phyloP scores from a whole-genome alignment of 2,797 vertebrate genomes.

The Erithacus rubecula region DNA sequence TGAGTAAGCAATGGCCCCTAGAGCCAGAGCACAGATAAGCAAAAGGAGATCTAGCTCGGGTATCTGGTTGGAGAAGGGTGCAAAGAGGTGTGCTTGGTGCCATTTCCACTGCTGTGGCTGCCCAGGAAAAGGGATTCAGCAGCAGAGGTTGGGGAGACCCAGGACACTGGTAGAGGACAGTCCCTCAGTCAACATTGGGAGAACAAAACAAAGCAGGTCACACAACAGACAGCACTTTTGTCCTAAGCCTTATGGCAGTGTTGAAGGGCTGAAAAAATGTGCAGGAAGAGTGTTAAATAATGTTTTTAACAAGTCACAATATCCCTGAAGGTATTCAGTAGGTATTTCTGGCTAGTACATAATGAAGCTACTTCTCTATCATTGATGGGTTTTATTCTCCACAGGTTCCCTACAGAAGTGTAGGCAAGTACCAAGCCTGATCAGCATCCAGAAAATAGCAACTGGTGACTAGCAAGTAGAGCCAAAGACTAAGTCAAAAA shows the following conservation, averaged over 20 bases:
- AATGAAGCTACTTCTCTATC: neutral
- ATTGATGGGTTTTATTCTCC: neutral
- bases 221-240: neutral
- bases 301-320: neutral
- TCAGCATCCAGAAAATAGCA: neutral
- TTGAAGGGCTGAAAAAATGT: neutral
- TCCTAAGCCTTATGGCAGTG: neutral
- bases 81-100: neutral
- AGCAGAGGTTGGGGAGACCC: neutral
- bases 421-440: neutral
- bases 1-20: neutral
- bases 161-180: accelerated
- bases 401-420: neutral
- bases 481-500: neutral
- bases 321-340: neutral
- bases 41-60: neutral
- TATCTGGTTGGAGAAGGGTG: neutral
- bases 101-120: neutral
- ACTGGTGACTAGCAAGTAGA: neutral
- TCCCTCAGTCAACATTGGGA: neutral
- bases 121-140: neutral
- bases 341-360: neutral
- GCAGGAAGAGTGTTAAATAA: neutral
- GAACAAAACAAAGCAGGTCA: neutral
- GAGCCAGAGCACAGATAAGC: neutral